phyloP scores from a whole-genome alignment of 2,888 invertebrate species.

The Balanococcus diminutus region DNA sequence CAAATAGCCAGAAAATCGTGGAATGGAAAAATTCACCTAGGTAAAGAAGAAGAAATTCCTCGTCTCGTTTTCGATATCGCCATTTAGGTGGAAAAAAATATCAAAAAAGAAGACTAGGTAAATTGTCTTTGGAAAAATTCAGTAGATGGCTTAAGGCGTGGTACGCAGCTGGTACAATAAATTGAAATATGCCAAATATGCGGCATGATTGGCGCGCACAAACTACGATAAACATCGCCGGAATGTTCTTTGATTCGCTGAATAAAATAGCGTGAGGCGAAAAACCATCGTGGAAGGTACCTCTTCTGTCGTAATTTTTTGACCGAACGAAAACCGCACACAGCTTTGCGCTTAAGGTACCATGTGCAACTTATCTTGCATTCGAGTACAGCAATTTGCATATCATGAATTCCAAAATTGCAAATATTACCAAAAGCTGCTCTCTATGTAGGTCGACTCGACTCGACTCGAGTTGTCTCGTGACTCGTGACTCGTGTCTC shows the following conservation, averaged over 20 bases:
- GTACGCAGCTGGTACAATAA: background rate
- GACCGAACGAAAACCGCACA: background rate
- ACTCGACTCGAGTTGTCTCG: too few relatives aligned
- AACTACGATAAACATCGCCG: background rate
- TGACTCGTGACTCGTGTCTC: background rate
- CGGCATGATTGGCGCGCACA: background rate
- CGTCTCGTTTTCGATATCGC: too few relatives aligned
- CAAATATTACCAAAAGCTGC: background rate
- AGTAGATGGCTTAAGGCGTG: background rate
- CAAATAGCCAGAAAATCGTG: too few relatives aligned
- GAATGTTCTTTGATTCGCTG: background rate
- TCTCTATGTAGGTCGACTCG: background rate
- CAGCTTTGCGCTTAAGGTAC: background rate
- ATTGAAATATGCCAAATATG: background rate
- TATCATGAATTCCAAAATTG: background rate
- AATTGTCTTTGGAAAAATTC: background rate
- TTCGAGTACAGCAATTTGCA: background rate
- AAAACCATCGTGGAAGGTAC: background rate
- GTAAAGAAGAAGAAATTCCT: too few relatives aligned
- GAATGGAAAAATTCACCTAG: too few relatives aligned
- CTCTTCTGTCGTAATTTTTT: background rate
- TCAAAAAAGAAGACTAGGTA: too few relatives aligned
- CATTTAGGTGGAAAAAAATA: too few relatives aligned
- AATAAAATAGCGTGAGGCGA: background rate
- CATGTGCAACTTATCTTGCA: slow-evolving; percentile 6